Conservation (phyloP, 2,888 invertebrate genomes). For the Tortricodes alternella region DNA sequence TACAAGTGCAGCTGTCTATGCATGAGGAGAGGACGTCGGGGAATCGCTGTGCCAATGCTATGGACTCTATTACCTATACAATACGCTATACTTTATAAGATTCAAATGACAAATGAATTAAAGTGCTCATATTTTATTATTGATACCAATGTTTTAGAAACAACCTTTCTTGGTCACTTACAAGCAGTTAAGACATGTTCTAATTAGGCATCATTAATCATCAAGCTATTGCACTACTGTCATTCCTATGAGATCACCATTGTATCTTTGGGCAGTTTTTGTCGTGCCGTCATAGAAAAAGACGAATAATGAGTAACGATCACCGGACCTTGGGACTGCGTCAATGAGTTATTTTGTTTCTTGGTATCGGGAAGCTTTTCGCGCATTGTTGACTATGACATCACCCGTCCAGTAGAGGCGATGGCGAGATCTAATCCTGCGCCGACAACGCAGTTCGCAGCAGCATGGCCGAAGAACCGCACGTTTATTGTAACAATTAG, state of each 20-base stretch:
- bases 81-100: too few species aligned
- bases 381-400: slow-evolving; percentile 65
- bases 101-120: too few species aligned
- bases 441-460: slow-evolving; percentile 58
- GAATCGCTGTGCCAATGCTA: too few species aligned
- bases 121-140: too few species aligned
- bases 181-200: too few species aligned
- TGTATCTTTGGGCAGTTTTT: slow-evolving; percentile 37
- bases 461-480: slow-evolving; percentile 57
- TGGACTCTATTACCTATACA: too few species aligned
- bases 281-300: slow-evolving; percentile 35
- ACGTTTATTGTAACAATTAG: slow-evolving; percentile 67
- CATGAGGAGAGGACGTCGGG: too few species aligned
- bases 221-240: slow-evolving; percentile 7
- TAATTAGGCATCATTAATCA: slow-evolving; percentile 17
- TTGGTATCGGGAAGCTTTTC: slow-evolving; percentile 57
- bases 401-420: slow-evolving; percentile 61
- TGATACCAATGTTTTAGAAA: too few species aligned
- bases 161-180: too few species aligned
- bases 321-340: slow-evolving; percentile 44
- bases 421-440: slow-evolving; percentile 51
- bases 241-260: slow-evolving; percentile 42
- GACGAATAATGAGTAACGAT: slow-evolving; percentile 50
- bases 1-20: too few species aligned
- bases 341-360: slow-evolving; percentile 56